phyloP scores from a whole-genome alignment of 64 coral and sea anemone species.

The Porites lutea region DNA sequence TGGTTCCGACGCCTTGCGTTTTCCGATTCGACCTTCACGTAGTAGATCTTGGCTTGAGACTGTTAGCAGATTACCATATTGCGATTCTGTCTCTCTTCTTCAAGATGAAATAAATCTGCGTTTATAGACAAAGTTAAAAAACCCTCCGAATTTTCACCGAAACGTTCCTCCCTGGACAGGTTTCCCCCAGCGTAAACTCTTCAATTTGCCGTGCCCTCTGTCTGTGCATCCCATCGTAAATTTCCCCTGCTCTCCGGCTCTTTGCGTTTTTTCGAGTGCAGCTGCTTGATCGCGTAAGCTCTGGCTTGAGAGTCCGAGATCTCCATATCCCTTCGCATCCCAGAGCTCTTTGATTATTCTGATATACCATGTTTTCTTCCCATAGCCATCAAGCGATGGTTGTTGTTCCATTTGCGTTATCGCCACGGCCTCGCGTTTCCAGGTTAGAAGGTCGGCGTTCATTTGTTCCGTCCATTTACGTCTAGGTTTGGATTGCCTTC shows the following conservation, averaged over 20 bases:
- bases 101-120: no score
- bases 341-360: constrained; percentile 66
- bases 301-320: constrained; percentile 54
- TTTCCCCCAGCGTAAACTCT: no score
- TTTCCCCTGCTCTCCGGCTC: constrained; percentile 3
- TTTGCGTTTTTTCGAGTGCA: constrained; percentile 40
- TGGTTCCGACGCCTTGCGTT: not conserved
- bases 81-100: no score
- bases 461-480: no score
- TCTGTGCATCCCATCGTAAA: no score
- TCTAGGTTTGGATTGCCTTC: no score
- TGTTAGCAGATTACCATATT: no score
- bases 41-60: not conserved
- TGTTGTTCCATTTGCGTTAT: not conserved
- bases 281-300: constrained; percentile 58
- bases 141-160: no score
- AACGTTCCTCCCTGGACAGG: no score
- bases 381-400: constrained; percentile 44
- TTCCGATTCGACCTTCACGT: not conserved
- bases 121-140: no score
- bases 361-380: constrained; percentile 57
- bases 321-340: constrained; percentile 58
- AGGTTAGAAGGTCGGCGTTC: no score
- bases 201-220: no score
- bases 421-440: not conserved